These are phyloP conservation scores for Dryomyza anilis DNA, from an alignment of 2,888 invertebrate genomes.

Conservation along the genomic window DNA sequence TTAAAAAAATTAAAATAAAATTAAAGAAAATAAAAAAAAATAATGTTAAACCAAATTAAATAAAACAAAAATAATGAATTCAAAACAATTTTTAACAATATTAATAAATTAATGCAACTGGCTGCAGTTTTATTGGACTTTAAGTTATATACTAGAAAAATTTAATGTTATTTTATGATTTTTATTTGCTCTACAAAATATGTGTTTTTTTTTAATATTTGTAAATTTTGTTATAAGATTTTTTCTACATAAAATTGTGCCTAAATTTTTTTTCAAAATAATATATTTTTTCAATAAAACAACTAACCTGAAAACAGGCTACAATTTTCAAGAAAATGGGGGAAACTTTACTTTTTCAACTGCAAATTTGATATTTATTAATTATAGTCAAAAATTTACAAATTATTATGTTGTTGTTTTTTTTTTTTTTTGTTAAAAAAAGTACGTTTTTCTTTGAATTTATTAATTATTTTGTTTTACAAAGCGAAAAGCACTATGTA, in stretches of 20 bases:
- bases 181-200: neutral
- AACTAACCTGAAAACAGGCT: conserved; percentile 8
- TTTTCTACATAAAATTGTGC: conserved; percentile 3
- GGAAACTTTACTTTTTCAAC: no score
- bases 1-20: neutral
- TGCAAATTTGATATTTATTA: no score
- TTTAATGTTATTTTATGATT: no score
- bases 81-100: neutral
- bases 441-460: neutral
- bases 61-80: neutral
- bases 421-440: neutral
- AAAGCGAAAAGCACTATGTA: no score
- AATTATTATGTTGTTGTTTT: neutral
- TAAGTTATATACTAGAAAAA: neutral
- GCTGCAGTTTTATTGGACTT: neutral
- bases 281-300: neutral
- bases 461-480: neutral
- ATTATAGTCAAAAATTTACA: no score
- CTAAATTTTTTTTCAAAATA: conserved; percentile 1
- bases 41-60: neutral
- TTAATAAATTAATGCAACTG: neutral
- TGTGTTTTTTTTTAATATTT: neutral
- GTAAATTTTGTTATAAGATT: neutral
- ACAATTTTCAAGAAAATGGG: neutral
- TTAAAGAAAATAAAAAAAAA: neutral